A percentile compares a stretch with the other conserved stretches of the same genome.
Evolutionary conservation across 92 coral and sea anemone species (phyloP).

Genomic region (Actinostola sp.): DNA sequence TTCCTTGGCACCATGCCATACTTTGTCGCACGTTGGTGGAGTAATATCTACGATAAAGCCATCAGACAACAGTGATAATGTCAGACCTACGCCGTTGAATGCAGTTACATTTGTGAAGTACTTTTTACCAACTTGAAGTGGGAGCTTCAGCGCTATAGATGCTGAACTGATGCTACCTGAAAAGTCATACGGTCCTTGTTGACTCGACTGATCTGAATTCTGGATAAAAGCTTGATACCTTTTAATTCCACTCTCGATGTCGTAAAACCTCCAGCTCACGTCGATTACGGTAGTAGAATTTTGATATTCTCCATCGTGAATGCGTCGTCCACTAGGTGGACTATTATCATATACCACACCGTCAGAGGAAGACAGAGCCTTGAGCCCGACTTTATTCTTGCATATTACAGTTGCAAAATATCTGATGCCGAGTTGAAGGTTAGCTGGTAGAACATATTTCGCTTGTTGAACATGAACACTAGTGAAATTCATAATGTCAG

Average conservation of each 20-base stretch:
- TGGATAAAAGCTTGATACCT: constrained; percentile 47
- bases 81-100: constrained; percentile 72
- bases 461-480: constrained; percentile 40
- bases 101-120: constrained; percentile 76
- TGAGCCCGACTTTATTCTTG: constrained; percentile 78
- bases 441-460: constrained; percentile 31
- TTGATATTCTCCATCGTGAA: constrained; percentile 70
- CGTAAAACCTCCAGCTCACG: constrained; percentile 73
- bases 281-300: constrained; percentile 31
- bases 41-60: constrained; percentile 82
- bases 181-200: constrained; percentile 65
- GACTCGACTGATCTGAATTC: constrained; percentile 5
- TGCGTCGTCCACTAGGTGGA: constrained; percentile 66
- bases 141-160: constrained; percentile 30
- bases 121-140: constrained; percentile 50
- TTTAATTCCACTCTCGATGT: constrained; percentile 73
- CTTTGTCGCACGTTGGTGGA: constrained; percentile 79
- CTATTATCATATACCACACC: constrained; percentile 85
- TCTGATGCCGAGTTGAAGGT: constrained; percentile 67
- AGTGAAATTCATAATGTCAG: constrained; percentile 66
- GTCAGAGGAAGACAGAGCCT: constrained; percentile 60
- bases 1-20: constrained; percentile 69
- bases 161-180: constrained; percentile 42
- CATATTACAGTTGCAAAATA: constrained; percentile 94
- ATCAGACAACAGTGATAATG: constrained; percentile 60